Evolutionary conservation across 2,113 vertebrate species (phyloP), one percentile per base, ranked within the genome.

Genomic region (Dendrocopos noguchii): DNA sequence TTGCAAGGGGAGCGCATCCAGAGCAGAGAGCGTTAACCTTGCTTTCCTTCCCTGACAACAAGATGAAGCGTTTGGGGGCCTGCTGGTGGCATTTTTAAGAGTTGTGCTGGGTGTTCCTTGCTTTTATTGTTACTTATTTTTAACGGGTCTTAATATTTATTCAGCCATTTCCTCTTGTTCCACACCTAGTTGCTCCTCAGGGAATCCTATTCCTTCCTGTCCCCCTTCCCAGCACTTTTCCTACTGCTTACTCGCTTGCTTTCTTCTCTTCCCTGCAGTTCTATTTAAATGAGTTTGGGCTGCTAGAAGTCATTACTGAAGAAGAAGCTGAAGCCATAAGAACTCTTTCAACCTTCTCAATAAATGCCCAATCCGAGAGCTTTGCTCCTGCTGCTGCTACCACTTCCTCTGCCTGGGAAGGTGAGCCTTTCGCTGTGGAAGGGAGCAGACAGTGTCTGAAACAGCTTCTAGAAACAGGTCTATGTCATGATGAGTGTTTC

Each of bases 201-300:
- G 64, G 50, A 90, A 68, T 59, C 46, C 39, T 47, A 6, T 44
- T 47, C 19, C 31, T 64, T 63, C 55, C 34, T 53, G 12, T 31
- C 61, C 16, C 57, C 39, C 28, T 84, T 89, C 44, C n/a, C 63
- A 64, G 8, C 33, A 21, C 22, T 46, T 88, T 57, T 47, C 17
- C 44, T 73, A 3, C 39, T 44, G n/a, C 80, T 92, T 39, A 87
- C 34, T 74, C 2, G 1, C 74, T 57, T 55, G 55, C 60, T 77
- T 87, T 80, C 68, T 63, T 86, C 67, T 83, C 14, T 78, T 82
- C 33, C 63, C 57, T 47, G 34, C 92, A 99, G 98, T 98, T 98
- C 80, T 87, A 95, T 77, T 97, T 98, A 97, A 98, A 98, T 59
- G 98, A 98, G 90, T 98, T 98, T 97, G 98, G 98, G 66, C 98